Percentiles rank a stretch among this genome's conserved stretches.
Evolutionary conservation across 2,113 vertebrate species (phyloP).

Genomic region (Oncorhynchus keta): DNA sequence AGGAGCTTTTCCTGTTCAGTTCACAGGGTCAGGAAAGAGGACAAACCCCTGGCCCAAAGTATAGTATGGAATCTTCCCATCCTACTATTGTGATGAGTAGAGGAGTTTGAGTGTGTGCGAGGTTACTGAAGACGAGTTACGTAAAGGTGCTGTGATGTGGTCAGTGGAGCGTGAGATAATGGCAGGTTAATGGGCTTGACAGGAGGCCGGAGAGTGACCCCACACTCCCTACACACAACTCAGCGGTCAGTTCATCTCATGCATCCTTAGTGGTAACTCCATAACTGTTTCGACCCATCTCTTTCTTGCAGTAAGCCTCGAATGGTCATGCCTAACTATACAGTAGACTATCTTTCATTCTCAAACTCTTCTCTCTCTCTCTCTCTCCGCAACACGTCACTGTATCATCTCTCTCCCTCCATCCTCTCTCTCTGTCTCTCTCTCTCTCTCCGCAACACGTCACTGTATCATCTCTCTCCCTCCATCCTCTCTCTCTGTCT

Average conservation of each 20-base stretch:
- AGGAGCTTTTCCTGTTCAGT: too few relatives aligned
- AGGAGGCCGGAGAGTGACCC: neutral
- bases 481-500: neutral
- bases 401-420: neutral
- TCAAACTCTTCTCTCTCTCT: too few relatives aligned
- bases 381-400: too few relatives aligned
- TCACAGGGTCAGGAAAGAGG: too few relatives aligned
- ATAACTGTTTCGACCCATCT: too few relatives aligned
- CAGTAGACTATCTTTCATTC: too few relatives aligned
- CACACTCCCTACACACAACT: neutral
- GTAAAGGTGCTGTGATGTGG: neutral
- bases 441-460: too few relatives aligned
- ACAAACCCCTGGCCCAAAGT: too few relatives aligned
- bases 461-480: neutral
- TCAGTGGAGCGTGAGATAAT: neutral
- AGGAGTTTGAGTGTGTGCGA: neutral
- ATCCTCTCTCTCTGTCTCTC: neutral
- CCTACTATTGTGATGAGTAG: neutral
- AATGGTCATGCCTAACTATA: too few relatives aligned
- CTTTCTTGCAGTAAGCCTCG: too few relatives aligned
- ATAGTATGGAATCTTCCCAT: neutral
- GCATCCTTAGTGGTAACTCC: too few relatives aligned
- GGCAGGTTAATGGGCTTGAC: neutral
- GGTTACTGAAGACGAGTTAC: neutral
- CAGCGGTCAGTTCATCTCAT: neutral